These are phyloP conservation scores for Pocillopora meandrina DNA, from an alignment of 92 coral and sea anemone species.

Conservation along the genomic window DNA sequence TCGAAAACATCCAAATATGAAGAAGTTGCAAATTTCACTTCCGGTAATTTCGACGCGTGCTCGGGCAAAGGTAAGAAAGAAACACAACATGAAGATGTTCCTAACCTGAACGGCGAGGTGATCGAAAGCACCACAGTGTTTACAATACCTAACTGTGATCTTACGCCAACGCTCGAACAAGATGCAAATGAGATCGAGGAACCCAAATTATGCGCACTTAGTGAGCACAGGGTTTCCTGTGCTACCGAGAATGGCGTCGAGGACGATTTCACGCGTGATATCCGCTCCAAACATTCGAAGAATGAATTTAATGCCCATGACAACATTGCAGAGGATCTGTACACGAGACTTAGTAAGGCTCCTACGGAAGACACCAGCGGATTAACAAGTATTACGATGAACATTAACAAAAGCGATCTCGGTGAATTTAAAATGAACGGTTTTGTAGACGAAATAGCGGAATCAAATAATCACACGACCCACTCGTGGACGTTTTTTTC, in stretches of 20 bases:
- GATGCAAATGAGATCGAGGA: slow-evolving; percentile 35
- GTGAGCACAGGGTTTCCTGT: slow-evolving; percentile 9
- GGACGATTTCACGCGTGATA: slow-evolving; percentile 36
- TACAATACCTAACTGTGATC: slow-evolving; percentile 34
- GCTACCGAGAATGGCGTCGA: slow-evolving; percentile 33
- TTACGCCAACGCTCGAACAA: slow-evolving; percentile 25
- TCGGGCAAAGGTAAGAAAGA: neutral
- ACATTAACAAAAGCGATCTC: slow-evolving; percentile 11
- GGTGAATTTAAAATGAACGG: slow-evolving; percentile 21
- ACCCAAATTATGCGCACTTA: slow-evolving; percentile 17
- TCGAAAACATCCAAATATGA: slow-evolving; percentile 6
- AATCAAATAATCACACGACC: slow-evolving; percentile 43
- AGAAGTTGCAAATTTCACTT: slow-evolving; percentile 17
- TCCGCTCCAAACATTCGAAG: slow-evolving; percentile 9
- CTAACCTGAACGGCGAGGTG: neutral
- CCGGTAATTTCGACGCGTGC: slow-evolving; percentile 17
- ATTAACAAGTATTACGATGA: slow-evolving; percentile 19
- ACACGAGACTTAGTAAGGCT: neutral
- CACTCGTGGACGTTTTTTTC: slow-evolving; percentile 92
- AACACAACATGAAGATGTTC: neutral
- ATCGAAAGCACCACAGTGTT: slow-evolving; percentile 21
- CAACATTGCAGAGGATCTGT: slow-evolving; percentile 3
- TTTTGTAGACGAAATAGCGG: slow-evolving; percentile 21
- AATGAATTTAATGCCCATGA: slow-evolving; percentile 20
- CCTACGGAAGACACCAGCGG: slow-evolving; percentile 20